Percentiles rank a stretch among this genome's conserved stretches.
Conservation (phyloP, 2,888 invertebrate genomes). For the Myopa testacea region DNA sequence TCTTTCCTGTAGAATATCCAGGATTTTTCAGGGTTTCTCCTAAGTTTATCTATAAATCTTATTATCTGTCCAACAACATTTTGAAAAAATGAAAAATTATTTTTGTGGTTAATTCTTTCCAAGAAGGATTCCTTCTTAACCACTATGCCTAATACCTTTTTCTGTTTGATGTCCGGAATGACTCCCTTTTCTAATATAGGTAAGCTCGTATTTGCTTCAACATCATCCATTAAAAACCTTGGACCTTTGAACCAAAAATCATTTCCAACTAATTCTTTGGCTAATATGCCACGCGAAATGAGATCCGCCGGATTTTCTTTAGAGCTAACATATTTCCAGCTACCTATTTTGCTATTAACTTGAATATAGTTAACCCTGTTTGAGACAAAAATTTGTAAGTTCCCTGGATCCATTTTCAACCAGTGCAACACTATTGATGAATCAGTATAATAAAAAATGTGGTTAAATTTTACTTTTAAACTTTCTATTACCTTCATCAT, state of each 20-base stretch:
- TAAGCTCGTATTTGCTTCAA: neutral
- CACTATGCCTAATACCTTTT: neutral
- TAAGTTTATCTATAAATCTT: neutral
- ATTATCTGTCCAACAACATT: neutral
- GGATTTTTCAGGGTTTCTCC: neutral
- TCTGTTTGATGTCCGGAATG: conserved; percentile 8
- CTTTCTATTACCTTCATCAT: neutral
- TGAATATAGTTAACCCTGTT: conserved; percentile 37
- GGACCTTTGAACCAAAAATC: neutral
- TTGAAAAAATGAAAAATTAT: neutral
- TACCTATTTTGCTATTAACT: conserved; percentile 2
- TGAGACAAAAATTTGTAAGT: conserved; percentile 35
- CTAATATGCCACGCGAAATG: neutral
- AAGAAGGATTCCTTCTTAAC: no score
- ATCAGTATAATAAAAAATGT: conserved; percentile 23
- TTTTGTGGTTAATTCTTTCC: neutral
- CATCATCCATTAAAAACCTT: neutral
- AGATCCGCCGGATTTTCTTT: neutral
- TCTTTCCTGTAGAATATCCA: neutral
- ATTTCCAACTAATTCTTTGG: neutral
- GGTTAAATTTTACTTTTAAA: neutral
- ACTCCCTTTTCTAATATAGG: neutral
- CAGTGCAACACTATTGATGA: conserved; percentile 37
- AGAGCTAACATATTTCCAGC: conserved; percentile 6
- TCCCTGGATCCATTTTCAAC: conserved; percentile 22